Evolutionary conservation across 2,113 vertebrate genomes (phyloP).

Genomic region (Planiliza haematocheilus): DNA sequence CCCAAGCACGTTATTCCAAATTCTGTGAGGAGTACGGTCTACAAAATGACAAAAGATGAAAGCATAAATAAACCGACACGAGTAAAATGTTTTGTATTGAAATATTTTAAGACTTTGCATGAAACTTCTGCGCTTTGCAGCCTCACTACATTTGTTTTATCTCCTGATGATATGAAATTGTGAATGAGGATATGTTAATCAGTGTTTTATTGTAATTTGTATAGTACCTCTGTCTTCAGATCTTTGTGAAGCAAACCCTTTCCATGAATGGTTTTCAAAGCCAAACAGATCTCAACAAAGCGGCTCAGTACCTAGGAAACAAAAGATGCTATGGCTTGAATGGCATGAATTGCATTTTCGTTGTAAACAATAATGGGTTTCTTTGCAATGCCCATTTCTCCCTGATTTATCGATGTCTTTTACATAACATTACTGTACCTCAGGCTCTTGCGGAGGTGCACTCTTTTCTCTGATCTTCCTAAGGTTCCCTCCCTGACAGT

Average conservation of each 20-base stretch:
- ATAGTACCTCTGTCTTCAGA: conserved; percentile 25
- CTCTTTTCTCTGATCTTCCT: neutral
- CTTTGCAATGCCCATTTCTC: too few species aligned
- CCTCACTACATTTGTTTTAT: too few species aligned
- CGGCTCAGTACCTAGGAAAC: conserved; percentile 14
- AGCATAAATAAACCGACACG: neutral
- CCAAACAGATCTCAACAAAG: conserved; percentile 28
- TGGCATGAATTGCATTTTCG: neutral
- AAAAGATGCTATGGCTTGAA: neutral
- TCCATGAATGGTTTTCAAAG: conserved; percentile 25
- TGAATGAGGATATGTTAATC: too few species aligned
- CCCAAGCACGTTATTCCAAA: conserved; percentile 3
- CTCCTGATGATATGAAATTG: too few species aligned
- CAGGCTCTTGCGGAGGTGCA: neutral
- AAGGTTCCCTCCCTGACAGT: conserved; percentile 15
- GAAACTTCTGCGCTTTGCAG: too few species aligned
- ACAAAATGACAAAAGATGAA: neutral
- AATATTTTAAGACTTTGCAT: too few species aligned
- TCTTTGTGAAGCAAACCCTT: conserved; percentile 3
- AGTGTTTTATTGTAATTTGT: neutral
- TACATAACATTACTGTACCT: neutral
- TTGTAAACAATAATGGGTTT: neutral
- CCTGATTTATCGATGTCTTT: neutral
- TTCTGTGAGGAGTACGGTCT: conserved; percentile 11
- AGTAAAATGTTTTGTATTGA: too few species aligned